These are phyloP conservation scores for Sandelia bainsii DNA, from an alignment of 2,797 vertebrate genomes.

Conservation along the genomic window DNA sequence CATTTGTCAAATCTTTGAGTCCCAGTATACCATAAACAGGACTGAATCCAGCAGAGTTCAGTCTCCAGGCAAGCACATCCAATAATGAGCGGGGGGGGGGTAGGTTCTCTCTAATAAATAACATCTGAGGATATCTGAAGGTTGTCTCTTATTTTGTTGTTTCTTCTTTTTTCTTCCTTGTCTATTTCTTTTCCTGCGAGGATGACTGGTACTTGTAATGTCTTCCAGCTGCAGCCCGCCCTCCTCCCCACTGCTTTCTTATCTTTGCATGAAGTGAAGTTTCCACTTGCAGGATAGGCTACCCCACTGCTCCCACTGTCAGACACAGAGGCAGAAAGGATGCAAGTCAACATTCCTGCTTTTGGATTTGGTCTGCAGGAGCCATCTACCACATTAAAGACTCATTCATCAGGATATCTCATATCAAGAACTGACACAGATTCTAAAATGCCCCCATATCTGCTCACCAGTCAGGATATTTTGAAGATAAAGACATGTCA, in stretches of 20 bases:
- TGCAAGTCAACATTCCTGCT: constrained; percentile 75
- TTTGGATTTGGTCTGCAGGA: constrained; percentile 69
- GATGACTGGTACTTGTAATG: constrained; percentile 91
- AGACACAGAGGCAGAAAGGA: constrained; percentile 77
- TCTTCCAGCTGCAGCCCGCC: constrained; percentile 85
- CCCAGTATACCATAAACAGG: constrained; percentile 62
- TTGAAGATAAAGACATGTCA: constrained; percentile 52
- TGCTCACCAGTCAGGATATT: constrained; percentile 42
- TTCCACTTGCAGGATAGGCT: constrained; percentile 88
- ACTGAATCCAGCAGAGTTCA: constrained; percentile 80
- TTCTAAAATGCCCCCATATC: constrained; percentile 41
- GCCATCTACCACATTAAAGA: constrained; percentile 70
- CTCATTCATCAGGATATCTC: constrained; percentile 59
- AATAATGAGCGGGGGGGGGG: constrained; percentile 83
- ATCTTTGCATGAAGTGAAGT: constrained; percentile 93
- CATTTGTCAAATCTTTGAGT: constrained; percentile 65
- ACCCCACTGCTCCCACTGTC: constrained; percentile 77
- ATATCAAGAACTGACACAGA: constrained; percentile 37
- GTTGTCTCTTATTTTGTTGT: constrained; percentile 86
- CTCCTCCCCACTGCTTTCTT: constrained; percentile 78
- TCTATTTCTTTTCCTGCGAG: constrained; percentile 89
- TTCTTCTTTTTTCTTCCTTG: constrained; percentile 71
- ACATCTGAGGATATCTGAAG: constrained; percentile 89
- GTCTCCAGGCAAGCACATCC: constrained; percentile 85
- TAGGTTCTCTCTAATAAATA: constrained; percentile 88